Base-by-base conservation (phyloP, 2,888 invertebrate species). In the Amorpha juglandis region DNA sequence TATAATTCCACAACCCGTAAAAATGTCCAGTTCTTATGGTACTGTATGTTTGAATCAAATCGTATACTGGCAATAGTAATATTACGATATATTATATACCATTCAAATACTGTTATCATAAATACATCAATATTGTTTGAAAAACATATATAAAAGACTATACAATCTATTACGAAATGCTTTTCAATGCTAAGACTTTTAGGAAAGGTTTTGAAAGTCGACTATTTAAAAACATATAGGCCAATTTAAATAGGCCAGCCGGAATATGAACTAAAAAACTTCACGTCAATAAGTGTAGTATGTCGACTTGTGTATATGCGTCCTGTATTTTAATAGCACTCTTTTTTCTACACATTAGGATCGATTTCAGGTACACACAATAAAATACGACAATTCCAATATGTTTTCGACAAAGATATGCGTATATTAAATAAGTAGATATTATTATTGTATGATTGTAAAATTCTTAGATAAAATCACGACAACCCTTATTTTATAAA, bases 101-200 rank as follows among this genome's bases (percentile, higher is more conserved):
- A 78, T 78, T 72, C 73, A 78, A 74, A 76, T 74, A 69, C 63
- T 69, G 58, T 38, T 58, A 58, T 58, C 42, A 42, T 58, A 58
- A 58, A 42, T 58, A 58, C 42, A 58, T 42, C 12, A 16, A 38
- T 55, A 55, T 11, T 38, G 58, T 58, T 38, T 42, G 38, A 42
- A 42, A 58, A 58, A 58, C 16, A 19, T 38, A 38, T 58, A 55
- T 16, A 55, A 55, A 55, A 55, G n/a, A 38, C 9, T 58, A 38
- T 58, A 58, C 38, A 58, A 38, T 58, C 19, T 42, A 58, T 38
- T 58, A 58, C 19, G 42, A 58, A 42, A 58, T 58, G 38, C 38
- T 58, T 19, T 16, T 42, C 6, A 14, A 6, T 14, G 12, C 11
- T 42, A 19, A 9, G 3, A 42, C n/a, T n/a, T n/a, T n/a, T n/a